phyloP scores from a whole-genome alignment of 2,113 vertebrate genomes.

The Menura novaehollandiae region DNA sequence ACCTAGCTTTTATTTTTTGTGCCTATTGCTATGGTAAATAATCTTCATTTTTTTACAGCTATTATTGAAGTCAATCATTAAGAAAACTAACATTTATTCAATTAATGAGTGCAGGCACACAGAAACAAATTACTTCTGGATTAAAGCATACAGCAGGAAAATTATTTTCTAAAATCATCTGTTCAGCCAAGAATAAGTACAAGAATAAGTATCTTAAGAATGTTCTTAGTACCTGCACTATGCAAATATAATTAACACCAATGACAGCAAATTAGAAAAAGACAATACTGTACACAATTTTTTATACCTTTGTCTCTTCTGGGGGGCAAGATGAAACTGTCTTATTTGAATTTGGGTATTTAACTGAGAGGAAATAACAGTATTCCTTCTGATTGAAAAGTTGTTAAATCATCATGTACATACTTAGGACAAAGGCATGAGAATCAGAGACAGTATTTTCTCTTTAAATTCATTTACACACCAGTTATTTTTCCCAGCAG shows the following conservation, averaged over 20 bases:
- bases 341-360: not conserved
- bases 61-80: not conserved
- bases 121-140: constrained; percentile 8
- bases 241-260: not conserved
- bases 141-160: not conserved
- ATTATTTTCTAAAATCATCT: not conserved
- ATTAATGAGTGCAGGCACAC: not conserved
- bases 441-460: not conserved
- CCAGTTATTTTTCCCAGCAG: not conserved
- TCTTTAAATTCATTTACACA: not conserved
- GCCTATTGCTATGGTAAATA: not conserved
- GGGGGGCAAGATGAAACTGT: not conserved
- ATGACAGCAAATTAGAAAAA: not conserved
- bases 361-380: not conserved
- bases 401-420: not conserved
- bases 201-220: not conserved
- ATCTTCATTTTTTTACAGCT: not conserved
- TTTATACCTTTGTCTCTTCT: not conserved
- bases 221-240: not conserved
- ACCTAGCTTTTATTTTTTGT: not conserved
- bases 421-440: not conserved
- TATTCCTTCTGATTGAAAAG: not conserved
- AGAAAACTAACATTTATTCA: not conserved
- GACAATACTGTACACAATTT: not conserved
- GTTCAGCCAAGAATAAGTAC: not conserved